These are phyloP conservation scores for Ciconia maguari DNA, from an alignment of 2,113 vertebrate species.

Conservation along the genomic window DNA sequence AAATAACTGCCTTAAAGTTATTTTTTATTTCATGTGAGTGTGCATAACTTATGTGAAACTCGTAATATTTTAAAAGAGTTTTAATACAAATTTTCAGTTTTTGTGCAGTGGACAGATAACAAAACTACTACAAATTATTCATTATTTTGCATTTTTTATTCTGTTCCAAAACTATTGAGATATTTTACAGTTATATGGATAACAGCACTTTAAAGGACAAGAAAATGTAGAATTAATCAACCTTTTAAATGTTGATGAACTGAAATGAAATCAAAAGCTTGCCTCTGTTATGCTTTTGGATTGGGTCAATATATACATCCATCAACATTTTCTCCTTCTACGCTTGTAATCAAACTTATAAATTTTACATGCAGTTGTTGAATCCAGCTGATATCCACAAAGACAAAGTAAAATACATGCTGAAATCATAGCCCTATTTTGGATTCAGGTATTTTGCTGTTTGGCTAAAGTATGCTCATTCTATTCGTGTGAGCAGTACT, in stretches of 20 bases:
- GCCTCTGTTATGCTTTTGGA: not conserved
- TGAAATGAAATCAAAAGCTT: not conserved
- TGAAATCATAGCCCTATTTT: not conserved
- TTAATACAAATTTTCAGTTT: not conserved
- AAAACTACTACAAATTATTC: not conserved
- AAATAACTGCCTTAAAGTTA: not conserved
- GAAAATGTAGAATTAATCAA: not conserved
- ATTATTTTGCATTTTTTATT: not conserved
- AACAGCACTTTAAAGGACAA: not conserved
- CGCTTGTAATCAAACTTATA: not conserved
- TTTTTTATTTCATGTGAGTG: not conserved
- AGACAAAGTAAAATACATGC: not conserved
- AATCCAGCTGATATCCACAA: not conserved
- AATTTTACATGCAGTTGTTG: not conserved
- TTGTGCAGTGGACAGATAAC: not conserved
- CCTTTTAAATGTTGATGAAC: not conserved
- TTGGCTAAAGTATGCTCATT: not conserved
- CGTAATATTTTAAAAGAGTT: not conserved
- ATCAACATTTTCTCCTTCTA: not conserved
- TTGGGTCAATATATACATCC: not conserved
- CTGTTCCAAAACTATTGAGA: not conserved
- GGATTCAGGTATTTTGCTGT: not conserved
- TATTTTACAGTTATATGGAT: not conserved
- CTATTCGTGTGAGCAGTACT: not conserved
- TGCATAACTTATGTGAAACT: not conserved